phyloP scores from a whole-genome alignment of 53 echinoderm and acorn worm genomes.

The Holothuria leucospilota region DNA sequence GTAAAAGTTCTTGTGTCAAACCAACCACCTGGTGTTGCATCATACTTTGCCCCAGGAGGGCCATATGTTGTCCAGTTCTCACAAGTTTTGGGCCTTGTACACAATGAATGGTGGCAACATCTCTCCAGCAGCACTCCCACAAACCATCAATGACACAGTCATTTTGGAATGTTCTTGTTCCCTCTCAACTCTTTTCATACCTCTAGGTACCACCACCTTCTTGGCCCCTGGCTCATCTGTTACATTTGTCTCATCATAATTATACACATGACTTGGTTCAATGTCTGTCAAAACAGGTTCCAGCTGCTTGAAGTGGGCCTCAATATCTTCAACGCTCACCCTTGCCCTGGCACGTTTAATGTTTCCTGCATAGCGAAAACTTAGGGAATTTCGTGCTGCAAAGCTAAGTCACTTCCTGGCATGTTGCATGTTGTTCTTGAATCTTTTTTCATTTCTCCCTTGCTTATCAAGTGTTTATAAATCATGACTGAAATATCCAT shows the following conservation, averaged over 20 bases:
- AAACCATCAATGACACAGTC: conserved; percentile 28
- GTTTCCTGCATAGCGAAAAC: no score
- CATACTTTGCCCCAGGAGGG: not conserved
- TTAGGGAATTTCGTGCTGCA: no score
- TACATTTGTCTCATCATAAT: not conserved
- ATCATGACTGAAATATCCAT: conserved; percentile 7
- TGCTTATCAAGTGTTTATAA: not conserved
- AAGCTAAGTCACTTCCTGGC: conserved; percentile 1
- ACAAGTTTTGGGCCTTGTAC: not conserved
- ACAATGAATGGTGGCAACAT: not conserved
- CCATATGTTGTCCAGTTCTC: conserved; percentile 17
- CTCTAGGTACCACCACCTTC: not conserved
- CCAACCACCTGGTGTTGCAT: no score
- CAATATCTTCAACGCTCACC: not conserved
- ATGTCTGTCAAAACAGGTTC: not conserved
- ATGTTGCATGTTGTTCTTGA: conserved; percentile 2
- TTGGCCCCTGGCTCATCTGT: not conserved
- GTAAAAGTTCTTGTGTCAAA: not conserved
- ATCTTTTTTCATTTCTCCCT: not conserved
- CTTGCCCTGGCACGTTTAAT: no score
- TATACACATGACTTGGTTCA: not conserved
- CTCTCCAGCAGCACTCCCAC: conserved; percentile 20
- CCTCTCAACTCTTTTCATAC: not conserved
- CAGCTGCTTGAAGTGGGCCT: not conserved
- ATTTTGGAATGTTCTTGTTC: conserved; percentile 54